Evolutionary conservation across 2,113 vertebrate species (phyloP), one percentile per base, ranked within the genome.

Genomic region (Myotis lucifugus): DNA sequence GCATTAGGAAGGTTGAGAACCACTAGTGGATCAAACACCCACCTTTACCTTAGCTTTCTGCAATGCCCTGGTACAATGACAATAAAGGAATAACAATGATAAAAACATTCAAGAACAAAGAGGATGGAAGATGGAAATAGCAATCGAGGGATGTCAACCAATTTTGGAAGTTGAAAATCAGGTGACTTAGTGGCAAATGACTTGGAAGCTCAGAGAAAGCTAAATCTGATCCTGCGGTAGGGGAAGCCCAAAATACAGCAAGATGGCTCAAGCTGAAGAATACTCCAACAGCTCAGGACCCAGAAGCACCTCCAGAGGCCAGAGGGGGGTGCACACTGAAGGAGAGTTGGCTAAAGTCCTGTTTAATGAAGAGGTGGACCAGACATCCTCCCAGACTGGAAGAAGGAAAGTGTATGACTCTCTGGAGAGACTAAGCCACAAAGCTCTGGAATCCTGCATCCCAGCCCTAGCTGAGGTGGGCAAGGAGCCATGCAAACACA

Each of bases 161-260:
- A 88, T 70, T 90, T 17, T 86, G 42, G 89, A 84, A 79, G 72
- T 66, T 21, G 46, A 77, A 74, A 93, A 85, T 73, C 79, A 69
- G 87, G 78, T 83, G 87, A 32, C n/a, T 78, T 46, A 56, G 46
- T 18, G 42, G 59, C 61, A 32, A 90, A 85, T 0, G 23, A 85
- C 15, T 32, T 42, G 70, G 66, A 15, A 13, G 48, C 50, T 64
- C 32, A 21, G 40, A 69, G 88, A 83, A 89, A 86, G 85, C 81
- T 48, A 18, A 67, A 77, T 76, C 6, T 76, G 70, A 48, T 48
- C n/a, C 5, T 32, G 19, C 4, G 23, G 15, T 5, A 27, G 14
- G 67, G 48, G 56, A 70, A 86, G 23, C 21, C 25, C 15, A 21
- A 87, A 74, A 27, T 7, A 87, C 66, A 69, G 61, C 54, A 32